Percentiles rank a stretch among this genome's conserved stretches.
phyloP scores from a whole-genome alignment of 2,888 invertebrate species.

The Candidula unifasciata region DNA sequence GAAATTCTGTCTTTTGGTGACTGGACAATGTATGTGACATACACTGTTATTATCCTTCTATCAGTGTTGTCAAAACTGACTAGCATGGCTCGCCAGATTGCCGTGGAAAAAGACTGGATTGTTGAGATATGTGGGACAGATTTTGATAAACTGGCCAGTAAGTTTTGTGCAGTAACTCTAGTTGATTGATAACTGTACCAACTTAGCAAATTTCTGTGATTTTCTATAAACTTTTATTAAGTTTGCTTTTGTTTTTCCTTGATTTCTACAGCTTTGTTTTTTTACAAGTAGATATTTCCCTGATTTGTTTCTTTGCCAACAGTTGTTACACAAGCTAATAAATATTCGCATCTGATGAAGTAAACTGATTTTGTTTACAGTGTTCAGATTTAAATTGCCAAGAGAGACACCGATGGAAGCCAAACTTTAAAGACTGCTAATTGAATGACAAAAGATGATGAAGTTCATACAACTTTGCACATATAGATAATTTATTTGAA shows the following conservation, averaged over 20 bases:
- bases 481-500: no score
- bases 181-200: neutral
- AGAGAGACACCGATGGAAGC: no score
- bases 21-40: constrained; percentile 58
- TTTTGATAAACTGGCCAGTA: constrained; percentile 76
- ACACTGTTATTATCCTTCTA: constrained; percentile 75
- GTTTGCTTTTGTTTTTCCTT: neutral
- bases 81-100: constrained; percentile 73
- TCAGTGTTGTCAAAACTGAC: constrained; percentile 77
- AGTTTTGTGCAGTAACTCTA: constrained; percentile 46
- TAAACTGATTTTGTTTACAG: no score
- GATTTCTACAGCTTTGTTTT: no score
- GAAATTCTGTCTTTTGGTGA: constrained; percentile 56
- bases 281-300: no score
- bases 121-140: constrained; percentile 78
- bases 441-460: no score
- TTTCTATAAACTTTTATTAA: neutral
- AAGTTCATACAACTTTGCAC: no score
- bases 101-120: constrained; percentile 80
- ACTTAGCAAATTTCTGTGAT: neutral
- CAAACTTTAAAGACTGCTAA: no score
- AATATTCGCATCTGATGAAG: no score
- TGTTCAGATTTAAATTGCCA: no score
- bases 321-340: no score
- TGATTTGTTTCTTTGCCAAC: no score